Conservation (phyloP, 2,113 vertebrate genomes). For the Orthonyx spaldingii region DNA sequence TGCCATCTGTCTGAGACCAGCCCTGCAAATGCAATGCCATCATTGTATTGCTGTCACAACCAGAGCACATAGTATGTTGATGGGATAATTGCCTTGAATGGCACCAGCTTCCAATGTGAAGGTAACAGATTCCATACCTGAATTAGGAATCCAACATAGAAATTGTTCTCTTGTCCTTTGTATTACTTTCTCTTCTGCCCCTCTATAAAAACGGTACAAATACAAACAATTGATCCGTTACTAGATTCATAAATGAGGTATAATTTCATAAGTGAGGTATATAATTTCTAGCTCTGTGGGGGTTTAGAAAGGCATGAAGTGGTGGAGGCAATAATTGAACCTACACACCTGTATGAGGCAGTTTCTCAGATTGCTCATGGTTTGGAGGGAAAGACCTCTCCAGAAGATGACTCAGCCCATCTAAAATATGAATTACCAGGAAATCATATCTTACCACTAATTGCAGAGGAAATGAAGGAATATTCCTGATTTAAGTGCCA, state of each 20-base stretch:
- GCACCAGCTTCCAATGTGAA: not conserved
- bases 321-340: not conserved
- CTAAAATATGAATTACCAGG: not conserved
- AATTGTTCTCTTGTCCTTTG: not conserved
- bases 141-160: not conserved
- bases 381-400: not conserved
- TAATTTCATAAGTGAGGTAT: too few species aligned
- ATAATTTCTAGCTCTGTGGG: not conserved
- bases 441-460: not conserved
- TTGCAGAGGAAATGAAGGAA: not conserved
- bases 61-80: not conserved
- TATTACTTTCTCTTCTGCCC: not conserved
- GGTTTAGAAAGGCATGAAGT: not conserved
- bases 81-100: slow-evolving; percentile 1
- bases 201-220: not conserved
- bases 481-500: not conserved
- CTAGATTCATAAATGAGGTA: not conserved
- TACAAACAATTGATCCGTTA: not conserved
- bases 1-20: slow-evolving; percentile 10
- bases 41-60: not conserved
- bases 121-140: not conserved
- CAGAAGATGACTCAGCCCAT: not conserved
- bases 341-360: not conserved
- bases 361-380: not conserved
- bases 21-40: not conserved